These are phyloP conservation scores for Pristionchus maxplancki DNA, from an alignment of 2,888 invertebrate genomes.

Conservation along the genomic window DNA sequence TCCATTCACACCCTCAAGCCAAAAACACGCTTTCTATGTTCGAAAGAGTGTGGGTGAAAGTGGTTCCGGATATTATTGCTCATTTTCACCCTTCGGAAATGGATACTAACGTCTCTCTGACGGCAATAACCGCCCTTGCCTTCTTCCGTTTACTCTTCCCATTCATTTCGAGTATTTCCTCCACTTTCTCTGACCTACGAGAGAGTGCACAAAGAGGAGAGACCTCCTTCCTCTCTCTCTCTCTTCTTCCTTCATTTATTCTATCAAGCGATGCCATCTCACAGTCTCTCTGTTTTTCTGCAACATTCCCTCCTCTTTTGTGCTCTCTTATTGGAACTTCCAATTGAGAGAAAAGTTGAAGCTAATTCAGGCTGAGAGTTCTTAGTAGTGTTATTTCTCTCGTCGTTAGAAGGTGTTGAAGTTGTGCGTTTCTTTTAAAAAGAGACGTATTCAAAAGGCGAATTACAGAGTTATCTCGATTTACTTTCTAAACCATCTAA, in stretches of 20 bases:
- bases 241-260: conserved; percentile 22
- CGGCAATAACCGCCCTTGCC: neutral
- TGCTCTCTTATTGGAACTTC: neutral
- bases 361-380: neutral
- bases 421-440: neutral
- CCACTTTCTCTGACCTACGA: neutral
- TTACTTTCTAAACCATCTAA: neutral
- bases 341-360: neutral
- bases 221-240: neutral
- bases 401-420: neutral
- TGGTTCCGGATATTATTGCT: neutral
- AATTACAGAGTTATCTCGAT: neutral
- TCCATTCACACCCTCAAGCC: neutral
- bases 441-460: neutral
- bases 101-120: conserved; percentile 31
- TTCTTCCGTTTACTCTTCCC: conserved; percentile 34
- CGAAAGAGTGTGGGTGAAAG: neutral
- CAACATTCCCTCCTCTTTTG: conserved; percentile 2
- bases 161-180: conserved; percentile 38
- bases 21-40: conserved; percentile 15
- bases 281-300: conserved; percentile 14
- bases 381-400: neutral
- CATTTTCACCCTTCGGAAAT: neutral
- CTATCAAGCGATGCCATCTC: conserved; percentile 41
- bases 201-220: neutral